A percentile compares a stretch with the other conserved stretches of the same genome.
Conservation (phyloP, 2,888 invertebrate genomes). For the Zaprionus bogoriensis region DNA sequence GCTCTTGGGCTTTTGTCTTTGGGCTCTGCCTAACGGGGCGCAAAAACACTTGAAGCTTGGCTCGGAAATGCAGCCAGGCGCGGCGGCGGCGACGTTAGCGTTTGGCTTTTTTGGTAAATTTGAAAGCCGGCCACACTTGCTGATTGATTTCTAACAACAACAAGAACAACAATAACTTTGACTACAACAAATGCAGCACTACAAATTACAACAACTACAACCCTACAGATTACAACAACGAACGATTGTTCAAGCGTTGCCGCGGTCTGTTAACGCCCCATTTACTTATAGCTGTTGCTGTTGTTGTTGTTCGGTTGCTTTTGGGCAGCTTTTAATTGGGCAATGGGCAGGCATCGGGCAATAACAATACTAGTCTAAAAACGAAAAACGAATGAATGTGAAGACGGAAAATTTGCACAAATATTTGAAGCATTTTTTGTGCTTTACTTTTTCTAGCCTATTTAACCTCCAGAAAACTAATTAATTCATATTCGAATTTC, state of each 20-base stretch:
- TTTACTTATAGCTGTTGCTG: conserved; percentile 39
- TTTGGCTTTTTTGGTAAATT: conserved; percentile 44
- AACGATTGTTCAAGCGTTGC: conserved; percentile 43
- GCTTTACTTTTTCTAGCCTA: conserved; percentile 60
- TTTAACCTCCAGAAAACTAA: conserved; percentile 61
- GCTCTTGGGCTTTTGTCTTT: background rate
- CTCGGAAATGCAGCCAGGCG: conserved; percentile 62
- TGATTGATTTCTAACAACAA: conserved; percentile 63
- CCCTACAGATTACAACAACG: conserved; percentile 16
- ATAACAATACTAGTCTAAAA: no score
- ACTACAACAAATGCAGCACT: conserved; percentile 13
- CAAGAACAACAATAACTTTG: conserved; percentile 6
- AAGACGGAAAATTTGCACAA: conserved; percentile 70
- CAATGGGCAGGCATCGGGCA: conserved; percentile 41
- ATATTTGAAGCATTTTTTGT: conserved; percentile 52
- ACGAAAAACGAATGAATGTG: conserved; percentile 50
- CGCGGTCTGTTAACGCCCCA: conserved; percentile 57
- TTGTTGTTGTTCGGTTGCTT: conserved; percentile 15
- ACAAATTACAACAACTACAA: conserved; percentile 11
- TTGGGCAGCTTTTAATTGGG: conserved; percentile 59
- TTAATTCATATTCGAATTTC: conserved; percentile 38
- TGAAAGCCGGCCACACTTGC: conserved; percentile 74
- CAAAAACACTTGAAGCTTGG: conserved; percentile 38
- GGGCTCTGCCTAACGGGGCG: conserved; percentile 35
- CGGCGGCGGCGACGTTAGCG: conserved; percentile 1